Evolutionary conservation across 1,140 invertebrate genomes (phyloP).

Genomic region (Pseudobourletiella spinata): DNA sequence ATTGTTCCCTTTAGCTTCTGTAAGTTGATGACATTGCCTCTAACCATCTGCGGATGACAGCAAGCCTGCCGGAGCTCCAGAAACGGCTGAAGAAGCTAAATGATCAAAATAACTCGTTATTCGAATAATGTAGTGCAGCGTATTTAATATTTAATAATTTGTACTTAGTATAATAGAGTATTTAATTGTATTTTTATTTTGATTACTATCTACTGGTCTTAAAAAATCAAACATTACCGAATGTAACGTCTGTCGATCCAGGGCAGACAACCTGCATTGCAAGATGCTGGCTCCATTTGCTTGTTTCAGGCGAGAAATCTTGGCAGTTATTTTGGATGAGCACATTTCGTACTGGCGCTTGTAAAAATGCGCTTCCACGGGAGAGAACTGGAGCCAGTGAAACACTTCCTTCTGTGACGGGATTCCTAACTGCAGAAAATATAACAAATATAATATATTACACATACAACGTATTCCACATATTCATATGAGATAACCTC

Average conservation of each 20-base stretch:
- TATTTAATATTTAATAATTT: no score
- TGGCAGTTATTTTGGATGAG: constrained; percentile 40
- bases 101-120: not conserved
- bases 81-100: constrained; percentile 51
- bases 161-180: no score
- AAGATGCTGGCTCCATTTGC: constrained; percentile 32
- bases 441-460: constrained; percentile 19
- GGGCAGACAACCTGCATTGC: constrained; percentile 40
- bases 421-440: constrained; percentile 41
- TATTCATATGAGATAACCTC: no score
- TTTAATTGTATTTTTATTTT: no score
- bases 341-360: constrained; percentile 44
- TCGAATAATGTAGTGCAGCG: no score
- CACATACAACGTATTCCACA: not conserved
- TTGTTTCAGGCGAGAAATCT: constrained; percentile 37
- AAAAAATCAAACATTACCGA: no score
- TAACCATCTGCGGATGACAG: constrained; percentile 58
- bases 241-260: constrained; percentile 43
- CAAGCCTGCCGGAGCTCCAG: constrained; percentile 60
- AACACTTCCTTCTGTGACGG: constrained; percentile 44
- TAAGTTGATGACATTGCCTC: constrained; percentile 50
- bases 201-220: no score
- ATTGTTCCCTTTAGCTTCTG: constrained; percentile 49
- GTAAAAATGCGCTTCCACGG: constrained; percentile 54
- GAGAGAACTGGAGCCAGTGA: constrained; percentile 50